Conservation (phyloP, 1,140 invertebrate species). For the Parasteatoda tepidariorum region DNA sequence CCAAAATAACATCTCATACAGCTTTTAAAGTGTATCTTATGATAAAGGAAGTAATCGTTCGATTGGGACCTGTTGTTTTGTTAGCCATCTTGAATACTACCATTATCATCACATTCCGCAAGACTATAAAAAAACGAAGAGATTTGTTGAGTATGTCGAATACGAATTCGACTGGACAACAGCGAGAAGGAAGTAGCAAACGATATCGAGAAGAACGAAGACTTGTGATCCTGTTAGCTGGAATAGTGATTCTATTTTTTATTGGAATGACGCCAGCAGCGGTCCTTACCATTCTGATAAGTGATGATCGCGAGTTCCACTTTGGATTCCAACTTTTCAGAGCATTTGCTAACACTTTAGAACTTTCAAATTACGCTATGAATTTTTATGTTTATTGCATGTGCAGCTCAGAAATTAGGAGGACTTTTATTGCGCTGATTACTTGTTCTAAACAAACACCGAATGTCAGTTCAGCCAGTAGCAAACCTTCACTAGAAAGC, state of each 20-base stretch:
- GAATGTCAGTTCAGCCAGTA: constrained; percentile 33
- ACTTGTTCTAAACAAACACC: constrained; percentile 27
- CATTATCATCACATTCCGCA: constrained; percentile 78
- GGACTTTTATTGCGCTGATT: constrained; percentile 74
- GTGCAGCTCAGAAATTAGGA: constrained; percentile 81
- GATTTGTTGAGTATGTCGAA: constrained; percentile 71
- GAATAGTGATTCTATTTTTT: constrained; percentile 79
- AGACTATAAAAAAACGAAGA: constrained; percentile 75
- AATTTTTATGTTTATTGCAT: constrained; percentile 84
- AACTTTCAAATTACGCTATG: constrained; percentile 81
- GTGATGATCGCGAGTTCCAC: constrained; percentile 64
- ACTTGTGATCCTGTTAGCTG: constrained; percentile 77
- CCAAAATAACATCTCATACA: constrained; percentile 57
- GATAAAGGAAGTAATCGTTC: constrained; percentile 64
- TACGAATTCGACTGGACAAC: constrained; percentile 54
- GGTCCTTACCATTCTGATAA: constrained; percentile 73
- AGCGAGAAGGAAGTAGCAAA: constrained; percentile 63
- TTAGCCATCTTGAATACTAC: constrained; percentile 77
- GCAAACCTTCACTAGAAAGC: constrained; percentile 46
- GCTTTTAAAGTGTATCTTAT: constrained; percentile 66
- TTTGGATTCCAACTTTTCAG: constrained; percentile 76
- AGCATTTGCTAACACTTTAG: constrained; percentile 78
- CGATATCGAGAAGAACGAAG: constrained; percentile 77
- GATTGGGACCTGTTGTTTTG: constrained; percentile 75
- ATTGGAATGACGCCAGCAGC: constrained; percentile 82